phyloP scores from a whole-genome alignment of 2,113 vertebrate genomes.

The Camelus bactrianus region DNA sequence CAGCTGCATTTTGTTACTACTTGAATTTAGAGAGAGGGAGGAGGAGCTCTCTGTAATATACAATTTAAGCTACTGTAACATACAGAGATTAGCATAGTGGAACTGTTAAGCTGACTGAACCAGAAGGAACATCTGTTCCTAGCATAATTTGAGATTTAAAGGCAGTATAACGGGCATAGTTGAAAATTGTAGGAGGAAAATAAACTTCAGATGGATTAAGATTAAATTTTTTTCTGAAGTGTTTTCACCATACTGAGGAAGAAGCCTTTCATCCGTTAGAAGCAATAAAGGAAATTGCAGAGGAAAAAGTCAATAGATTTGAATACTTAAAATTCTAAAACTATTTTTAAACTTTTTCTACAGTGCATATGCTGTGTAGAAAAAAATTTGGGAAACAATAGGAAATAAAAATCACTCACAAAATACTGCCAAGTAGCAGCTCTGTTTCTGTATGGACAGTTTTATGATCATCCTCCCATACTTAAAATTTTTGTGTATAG shows the following conservation, averaged over 20 bases:
- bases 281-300: slow-evolving; percentile 18
- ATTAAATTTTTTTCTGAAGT: neutral
- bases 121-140: neutral
- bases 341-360: slow-evolving; percentile 9
- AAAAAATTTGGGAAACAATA: neutral
- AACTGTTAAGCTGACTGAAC: neutral
- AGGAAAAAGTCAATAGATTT: neutral
- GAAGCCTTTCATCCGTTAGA: neutral
- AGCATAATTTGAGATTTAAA: neutral
- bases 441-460: neutral
- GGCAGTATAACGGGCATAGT: neutral
- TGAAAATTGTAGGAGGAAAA: neutral
- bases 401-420: neutral
- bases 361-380: neutral
- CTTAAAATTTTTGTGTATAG: neutral
- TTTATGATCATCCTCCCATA: neutral
- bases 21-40: neutral
- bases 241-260: neutral
- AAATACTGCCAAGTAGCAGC: neutral
- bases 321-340: slow-evolving; percentile 2
- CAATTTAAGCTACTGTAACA: neutral
- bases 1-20: neutral
- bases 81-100: neutral
- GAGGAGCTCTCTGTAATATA: neutral
- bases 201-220: neutral